These are phyloP conservation scores for Ageneiosus marmoratus DNA, from an alignment of 2,113 vertebrate genomes.

Conservation along the genomic window DNA sequence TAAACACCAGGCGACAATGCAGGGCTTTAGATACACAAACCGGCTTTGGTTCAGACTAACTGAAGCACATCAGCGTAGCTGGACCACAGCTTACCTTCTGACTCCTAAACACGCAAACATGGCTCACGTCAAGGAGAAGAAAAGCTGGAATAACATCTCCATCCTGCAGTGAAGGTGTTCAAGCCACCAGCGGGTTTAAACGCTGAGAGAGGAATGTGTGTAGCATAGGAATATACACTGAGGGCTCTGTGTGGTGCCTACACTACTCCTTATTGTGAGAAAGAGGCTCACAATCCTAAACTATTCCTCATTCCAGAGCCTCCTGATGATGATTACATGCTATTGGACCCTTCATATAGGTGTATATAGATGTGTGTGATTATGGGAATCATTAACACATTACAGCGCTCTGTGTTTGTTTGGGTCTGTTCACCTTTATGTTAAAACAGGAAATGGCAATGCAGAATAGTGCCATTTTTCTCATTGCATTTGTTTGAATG, in stretches of 20 bases:
- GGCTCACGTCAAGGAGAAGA: background rate
- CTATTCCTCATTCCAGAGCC: slow-evolving; percentile 5
- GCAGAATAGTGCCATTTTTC: slow-evolving; percentile 32
- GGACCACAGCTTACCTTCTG: slow-evolving; percentile 2
- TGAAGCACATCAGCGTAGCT: slow-evolving; percentile 2
- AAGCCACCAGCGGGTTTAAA: slow-evolving; percentile 9
- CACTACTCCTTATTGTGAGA: slow-evolving; percentile 26
- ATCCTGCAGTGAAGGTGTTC: slow-evolving; percentile 25
- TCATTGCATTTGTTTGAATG: slow-evolving; percentile 13
- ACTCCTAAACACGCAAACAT: slow-evolving; percentile 19
- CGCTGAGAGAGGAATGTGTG: slow-evolving; percentile 15
- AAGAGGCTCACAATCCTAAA: slow-evolving; percentile 17
- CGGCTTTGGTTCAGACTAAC: slow-evolving; percentile 4
- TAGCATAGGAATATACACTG: slow-evolving; percentile 12
- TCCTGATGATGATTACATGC: slow-evolving; percentile 20
- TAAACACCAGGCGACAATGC: slow-evolving; percentile 21
- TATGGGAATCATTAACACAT: background rate
- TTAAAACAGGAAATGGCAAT: slow-evolving; percentile 35
- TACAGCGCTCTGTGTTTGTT: slow-evolving; percentile 26
- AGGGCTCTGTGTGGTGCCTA: slow-evolving; percentile 25
- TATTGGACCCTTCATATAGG: background rate
- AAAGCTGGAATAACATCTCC: slow-evolving; percentile 33
- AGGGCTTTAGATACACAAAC: slow-evolving; percentile 7
- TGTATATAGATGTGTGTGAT: background rate
- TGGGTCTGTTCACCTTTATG: background rate